Evolutionary conservation across 2,113 vertebrate genomes (phyloP).

Genomic region (Melanocharis versteri): DNA sequence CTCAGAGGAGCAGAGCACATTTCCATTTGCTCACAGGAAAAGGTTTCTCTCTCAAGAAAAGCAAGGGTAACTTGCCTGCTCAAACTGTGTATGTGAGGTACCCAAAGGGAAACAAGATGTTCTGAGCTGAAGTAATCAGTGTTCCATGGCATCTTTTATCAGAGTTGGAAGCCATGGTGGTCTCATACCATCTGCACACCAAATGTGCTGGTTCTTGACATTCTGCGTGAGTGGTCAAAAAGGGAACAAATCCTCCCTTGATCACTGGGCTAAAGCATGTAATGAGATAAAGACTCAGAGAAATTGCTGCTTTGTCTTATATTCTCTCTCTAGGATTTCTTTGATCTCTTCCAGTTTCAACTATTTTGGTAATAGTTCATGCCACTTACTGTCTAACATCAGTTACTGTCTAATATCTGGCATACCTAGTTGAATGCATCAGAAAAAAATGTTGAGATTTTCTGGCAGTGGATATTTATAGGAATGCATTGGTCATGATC

Average conservation of each 20-base stretch:
- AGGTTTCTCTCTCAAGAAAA: neutral
- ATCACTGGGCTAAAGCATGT: neutral
- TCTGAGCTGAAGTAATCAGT: neutral
- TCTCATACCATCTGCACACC: constrained; percentile 31
- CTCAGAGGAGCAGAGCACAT: neutral
- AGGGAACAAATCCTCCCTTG: neutral
- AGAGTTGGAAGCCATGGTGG: neutral
- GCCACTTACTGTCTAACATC: neutral
- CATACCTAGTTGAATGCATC: neutral
- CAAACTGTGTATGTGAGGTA: neutral
- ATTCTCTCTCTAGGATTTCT: neutral
- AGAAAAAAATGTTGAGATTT: neutral
- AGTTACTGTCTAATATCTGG: neutral
- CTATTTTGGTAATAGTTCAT: neutral
- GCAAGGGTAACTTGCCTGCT: neutral
- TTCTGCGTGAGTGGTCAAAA: neutral
- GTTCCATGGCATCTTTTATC: neutral
- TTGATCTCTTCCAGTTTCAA: neutral
- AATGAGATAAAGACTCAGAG: neutral
- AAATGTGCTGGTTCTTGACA: constrained; percentile 19
- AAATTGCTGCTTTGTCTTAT: neutral
- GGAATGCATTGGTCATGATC: neutral
- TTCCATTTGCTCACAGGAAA: neutral
- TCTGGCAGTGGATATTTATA: neutral
- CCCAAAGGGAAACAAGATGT: neutral